Evolutionary conservation across 2,113 vertebrate genomes (phyloP), one percentile per base, ranked within the genome.

Genomic region (Eptesicus fuscus): DNA sequence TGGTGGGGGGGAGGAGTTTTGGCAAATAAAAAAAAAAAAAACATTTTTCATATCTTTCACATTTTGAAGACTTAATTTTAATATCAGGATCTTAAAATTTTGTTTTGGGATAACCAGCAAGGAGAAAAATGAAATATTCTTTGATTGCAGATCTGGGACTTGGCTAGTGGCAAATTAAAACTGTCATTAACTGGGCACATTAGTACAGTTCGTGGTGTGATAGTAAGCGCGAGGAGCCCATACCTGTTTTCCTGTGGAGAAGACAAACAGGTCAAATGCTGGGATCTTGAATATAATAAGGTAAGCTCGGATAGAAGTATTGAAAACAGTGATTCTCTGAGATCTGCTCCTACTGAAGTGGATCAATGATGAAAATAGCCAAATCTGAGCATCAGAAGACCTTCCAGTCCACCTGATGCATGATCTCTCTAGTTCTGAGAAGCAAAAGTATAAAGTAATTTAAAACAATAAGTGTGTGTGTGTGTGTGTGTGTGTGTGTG

Each of bases 281-380:
- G 99, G 99, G 99, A 99, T 97, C 99, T 99, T 79, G 99, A 99
- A 96, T 99, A 99, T 95, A 99, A 99, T 97, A 99, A 99, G 98
- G 99, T 99, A 93, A 51, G 56, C 25, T 76, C 5, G 35, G 59
- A 2, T 44, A 37, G 67, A 61, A 51, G 32, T n/a, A 28, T 51
- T 44, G 37, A 0, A 85, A 40, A 83, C 51, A 40, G 61, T 63
- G 61, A 63, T 63, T 63, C 28, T 63, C 61, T 63, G 61, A 63
- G 61, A 63, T 63, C 61, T 63, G 61, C 61, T 63, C 61, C 61
- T 63, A 32, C 25, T 63, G 61, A 63, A 63, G 61, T 63, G 61
- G 61, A 63, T 63, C 61, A 63, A 12, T 63, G 61, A 63, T 63
- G 61, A 63, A 63, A 63, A 63, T 63, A 63, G 61, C 61, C 61